Evolutionary conservation across 2,888 invertebrate species (phyloP).

Genomic region (Parochlus steinenii): DNA sequence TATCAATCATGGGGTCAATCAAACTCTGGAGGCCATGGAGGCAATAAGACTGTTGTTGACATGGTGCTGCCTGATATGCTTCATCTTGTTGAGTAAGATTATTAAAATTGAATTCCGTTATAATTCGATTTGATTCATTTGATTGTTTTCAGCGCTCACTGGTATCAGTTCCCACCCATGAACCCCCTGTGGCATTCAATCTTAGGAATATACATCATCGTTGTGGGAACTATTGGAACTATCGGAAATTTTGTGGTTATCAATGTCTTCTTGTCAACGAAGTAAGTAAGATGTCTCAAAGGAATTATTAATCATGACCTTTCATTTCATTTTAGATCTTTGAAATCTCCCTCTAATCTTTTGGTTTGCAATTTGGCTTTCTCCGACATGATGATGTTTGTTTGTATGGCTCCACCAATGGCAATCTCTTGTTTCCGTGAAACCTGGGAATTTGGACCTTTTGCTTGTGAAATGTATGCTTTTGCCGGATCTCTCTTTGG

Average conservation of each 20-base stretch:
- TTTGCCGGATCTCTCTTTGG: constrained; percentile 47
- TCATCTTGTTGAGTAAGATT: constrained; percentile 45
- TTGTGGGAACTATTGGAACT: constrained; percentile 52
- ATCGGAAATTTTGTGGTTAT: constrained; percentile 57
- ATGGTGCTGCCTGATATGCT: constrained; percentile 56
- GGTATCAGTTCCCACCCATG: constrained; percentile 81
- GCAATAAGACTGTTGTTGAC: constrained; percentile 68
- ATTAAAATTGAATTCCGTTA: too few relatives aligned
- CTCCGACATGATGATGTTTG: too few relatives aligned
- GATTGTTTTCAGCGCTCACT: too few relatives aligned
- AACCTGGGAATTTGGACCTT: constrained; percentile 33
- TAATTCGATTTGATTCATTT: too few relatives aligned
- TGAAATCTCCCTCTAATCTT: constrained; percentile 3
- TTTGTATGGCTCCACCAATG: background rate
- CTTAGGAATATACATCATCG: constrained; percentile 59
- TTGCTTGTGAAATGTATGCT: constrained; percentile 21
- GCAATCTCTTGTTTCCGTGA: too few relatives aligned
- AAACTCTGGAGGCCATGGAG: too few relatives aligned
- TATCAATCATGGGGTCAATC: constrained; percentile 2
- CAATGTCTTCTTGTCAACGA: constrained; percentile 57
- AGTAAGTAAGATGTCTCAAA: constrained; percentile 20
- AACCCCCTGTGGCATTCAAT: constrained; percentile 77
- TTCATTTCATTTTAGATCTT: background rate
- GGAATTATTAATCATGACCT: too few relatives aligned
- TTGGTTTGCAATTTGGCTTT: constrained; percentile 1